phyloP scores from a whole-genome alignment of 2,888 invertebrate species.

The Protophormia terraenovae region DNA sequence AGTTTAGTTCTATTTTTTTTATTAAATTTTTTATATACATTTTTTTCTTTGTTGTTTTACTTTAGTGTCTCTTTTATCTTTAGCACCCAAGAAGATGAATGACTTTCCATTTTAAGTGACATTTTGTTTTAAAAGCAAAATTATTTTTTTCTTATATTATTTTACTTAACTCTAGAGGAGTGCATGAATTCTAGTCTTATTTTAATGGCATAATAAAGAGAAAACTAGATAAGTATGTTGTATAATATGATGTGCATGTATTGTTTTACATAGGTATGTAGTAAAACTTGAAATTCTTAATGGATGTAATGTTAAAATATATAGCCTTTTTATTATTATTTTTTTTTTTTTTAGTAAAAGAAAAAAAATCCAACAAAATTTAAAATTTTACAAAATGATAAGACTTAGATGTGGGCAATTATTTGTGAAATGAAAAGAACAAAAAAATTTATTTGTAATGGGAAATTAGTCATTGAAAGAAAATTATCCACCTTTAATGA shows the following conservation, averaged over 20 bases:
- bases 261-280: slow-evolving; percentile 53
- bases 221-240: slow-evolving; percentile 63
- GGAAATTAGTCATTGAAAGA: slow-evolving; percentile 20
- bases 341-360: slow-evolving; percentile 2
- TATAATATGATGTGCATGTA: slow-evolving; percentile 37
- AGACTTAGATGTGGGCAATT: slow-evolving; percentile 62
- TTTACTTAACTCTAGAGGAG: slow-evolving; percentile 1
- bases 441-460: neutral
- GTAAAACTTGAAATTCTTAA: slow-evolving; percentile 65
- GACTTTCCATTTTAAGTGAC: slow-evolving; percentile 77
- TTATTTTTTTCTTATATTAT: slow-evolving; percentile 40
- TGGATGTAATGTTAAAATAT: slow-evolving; percentile 59
- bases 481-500: slow-evolving; percentile 20
- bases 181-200: slow-evolving; percentile 53
- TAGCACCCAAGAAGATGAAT: slow-evolving; percentile 73
- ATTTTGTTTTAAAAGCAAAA: slow-evolving; percentile 70
- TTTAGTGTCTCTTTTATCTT: slow-evolving; percentile 64
- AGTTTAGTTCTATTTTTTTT: slow-evolving; percentile 35
- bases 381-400: slow-evolving; percentile 62
- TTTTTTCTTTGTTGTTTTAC: slow-evolving; percentile 34
- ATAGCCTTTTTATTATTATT: too few relatives aligned
- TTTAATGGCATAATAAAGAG: slow-evolving; percentile 61
- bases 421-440: slow-evolving; percentile 36
- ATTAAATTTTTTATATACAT: neutral
- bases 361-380: slow-evolving; percentile 1